These are phyloP conservation scores for Acanthopleura granulata DNA, from an alignment of 2,888 invertebrate species.

Conservation along the genomic window DNA sequence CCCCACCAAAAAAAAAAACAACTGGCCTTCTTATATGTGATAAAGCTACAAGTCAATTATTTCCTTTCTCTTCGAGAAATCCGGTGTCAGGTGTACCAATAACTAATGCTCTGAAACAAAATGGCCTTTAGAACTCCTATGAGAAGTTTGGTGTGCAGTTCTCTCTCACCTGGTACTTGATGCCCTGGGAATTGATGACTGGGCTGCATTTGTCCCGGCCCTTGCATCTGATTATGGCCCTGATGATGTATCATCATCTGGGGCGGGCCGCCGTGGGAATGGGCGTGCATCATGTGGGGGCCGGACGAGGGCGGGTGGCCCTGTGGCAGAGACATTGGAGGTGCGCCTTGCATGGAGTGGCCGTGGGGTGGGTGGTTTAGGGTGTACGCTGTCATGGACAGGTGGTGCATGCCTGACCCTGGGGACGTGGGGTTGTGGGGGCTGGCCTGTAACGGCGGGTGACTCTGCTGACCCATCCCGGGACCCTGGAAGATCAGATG, in stretches of 20 bases:
- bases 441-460: constrained; percentile 50
- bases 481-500: constrained; percentile 29
- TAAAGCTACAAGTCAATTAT: too few relatives aligned
- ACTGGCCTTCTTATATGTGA: too few relatives aligned
- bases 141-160: too few relatives aligned
- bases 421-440: constrained; percentile 53
- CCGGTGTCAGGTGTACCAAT: too few relatives aligned
- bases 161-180: constrained; percentile 43
- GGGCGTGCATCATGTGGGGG: constrained; percentile 35
- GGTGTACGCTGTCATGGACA: constrained; percentile 32
- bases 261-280: constrained; percentile 28
- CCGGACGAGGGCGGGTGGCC: constrained; percentile 34
- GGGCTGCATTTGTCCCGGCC: constrained; percentile 38
- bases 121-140: too few relatives aligned
- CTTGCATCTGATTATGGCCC: constrained; percentile 36
- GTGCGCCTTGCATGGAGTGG: constrained; percentile 29
- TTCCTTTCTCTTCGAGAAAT: too few relatives aligned
- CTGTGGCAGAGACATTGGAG: constrained; percentile 28
- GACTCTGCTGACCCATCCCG: constrained; percentile 25
- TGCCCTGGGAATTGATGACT: constrained; percentile 48
- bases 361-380: constrained; percentile 27
- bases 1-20: too few relatives aligned
- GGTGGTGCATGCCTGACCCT: constrained; percentile 36
- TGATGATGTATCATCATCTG: constrained; percentile 47
- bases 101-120: too few relatives aligned